Percentiles rank a stretch among this genome's conserved stretches.
Conservation (phyloP, 2,888 invertebrate genomes). For the Alviniconcha strummeri region DNA sequence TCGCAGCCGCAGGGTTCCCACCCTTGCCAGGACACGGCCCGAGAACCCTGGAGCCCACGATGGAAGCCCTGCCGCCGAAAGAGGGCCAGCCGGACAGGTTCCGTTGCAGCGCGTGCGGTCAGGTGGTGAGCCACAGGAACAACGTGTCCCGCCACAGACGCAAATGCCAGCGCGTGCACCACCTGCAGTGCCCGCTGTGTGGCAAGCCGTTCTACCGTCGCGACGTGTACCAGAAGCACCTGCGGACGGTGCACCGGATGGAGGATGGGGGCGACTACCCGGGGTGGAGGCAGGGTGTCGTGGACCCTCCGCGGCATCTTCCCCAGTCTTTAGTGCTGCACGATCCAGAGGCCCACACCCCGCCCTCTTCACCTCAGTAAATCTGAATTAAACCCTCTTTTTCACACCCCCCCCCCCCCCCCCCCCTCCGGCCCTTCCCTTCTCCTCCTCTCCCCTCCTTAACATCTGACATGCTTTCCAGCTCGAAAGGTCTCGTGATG, state of each 20-base stretch:
- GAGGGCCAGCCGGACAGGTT: conserved; percentile 1
- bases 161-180: conserved; percentile 8
- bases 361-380: too few species aligned
- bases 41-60: neutral
- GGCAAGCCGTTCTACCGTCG: conserved; percentile 18
- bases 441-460: too few species aligned
- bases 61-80: neutral
- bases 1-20: neutral
- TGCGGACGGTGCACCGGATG: conserved; percentile 8
- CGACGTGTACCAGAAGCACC: conserved; percentile 13
- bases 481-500: too few species aligned
- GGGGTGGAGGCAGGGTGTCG: neutral
- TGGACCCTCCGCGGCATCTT: neutral
- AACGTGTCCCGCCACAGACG: conserved; percentile 23
- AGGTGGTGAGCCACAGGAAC: conserved; percentile 19
- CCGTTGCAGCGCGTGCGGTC: conserved; percentile 5
- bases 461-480: too few species aligned
- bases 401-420: neutral
- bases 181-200: conserved; percentile 23
- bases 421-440: neutral
- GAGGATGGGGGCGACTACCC: neutral
- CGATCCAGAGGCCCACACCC: too few species aligned
- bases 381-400: too few species aligned
- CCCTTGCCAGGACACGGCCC: neutral
- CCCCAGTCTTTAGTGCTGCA: neutral